Evolutionary conservation across 2,888 invertebrate species (phyloP).

Genomic region (Clivina fossor): DNA sequence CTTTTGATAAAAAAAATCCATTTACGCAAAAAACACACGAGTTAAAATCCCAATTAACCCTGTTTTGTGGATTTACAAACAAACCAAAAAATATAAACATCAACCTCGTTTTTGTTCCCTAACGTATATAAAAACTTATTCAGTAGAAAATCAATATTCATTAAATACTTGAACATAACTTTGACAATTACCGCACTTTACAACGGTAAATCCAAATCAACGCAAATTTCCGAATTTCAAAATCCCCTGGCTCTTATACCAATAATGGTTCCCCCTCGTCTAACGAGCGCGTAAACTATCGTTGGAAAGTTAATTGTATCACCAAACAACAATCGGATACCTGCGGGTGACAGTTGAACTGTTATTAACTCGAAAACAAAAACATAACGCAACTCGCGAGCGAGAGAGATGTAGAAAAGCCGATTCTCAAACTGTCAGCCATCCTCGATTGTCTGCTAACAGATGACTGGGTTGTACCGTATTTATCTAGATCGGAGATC

Average conservation of each 20-base stretch:
- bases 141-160: background rate
- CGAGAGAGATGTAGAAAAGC: background rate
- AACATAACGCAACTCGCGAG: background rate
- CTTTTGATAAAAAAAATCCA: no score
- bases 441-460: background rate
- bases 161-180: background rate
- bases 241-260: no score
- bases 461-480: background rate
- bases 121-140: no score
- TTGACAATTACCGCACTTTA: no score
- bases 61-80: no score
- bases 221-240: no score
- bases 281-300: background rate
- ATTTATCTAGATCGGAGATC: background rate
- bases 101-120: no score
- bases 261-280: conserved; percentile 4
- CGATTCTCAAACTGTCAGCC: background rate
- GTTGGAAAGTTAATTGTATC: conserved; percentile 22
- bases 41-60: no score
- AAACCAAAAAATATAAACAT: no score
- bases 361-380: conserved; percentile 26
- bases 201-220: no score
- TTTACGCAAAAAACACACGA: no score
- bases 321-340: conserved; percentile 1
- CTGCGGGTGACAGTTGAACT: conserved; percentile 22